Base-by-base conservation (phyloP, 2,797 vertebrate genomes). In the Spinibarbus caldwelli region DNA sequence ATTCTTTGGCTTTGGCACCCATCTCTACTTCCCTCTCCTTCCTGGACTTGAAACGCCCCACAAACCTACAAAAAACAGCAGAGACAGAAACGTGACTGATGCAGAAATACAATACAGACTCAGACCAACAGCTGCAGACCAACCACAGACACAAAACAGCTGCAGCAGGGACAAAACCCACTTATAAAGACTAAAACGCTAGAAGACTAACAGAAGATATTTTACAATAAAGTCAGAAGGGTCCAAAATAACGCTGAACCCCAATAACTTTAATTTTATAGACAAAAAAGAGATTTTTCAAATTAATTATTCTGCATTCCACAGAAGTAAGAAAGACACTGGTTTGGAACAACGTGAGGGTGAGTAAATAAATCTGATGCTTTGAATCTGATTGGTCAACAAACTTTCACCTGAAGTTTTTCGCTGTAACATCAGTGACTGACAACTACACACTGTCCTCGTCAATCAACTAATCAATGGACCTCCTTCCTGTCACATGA, bases 1-100 rank as follows among this genome's bases (percentile, higher is more conserved):
- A 99, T 83, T 99, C 98, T 90, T 99, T 99, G 8, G 98, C 98
- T 94, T 99, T 99, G 91, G 98, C 98, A 38, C 98, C 98, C 64
- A 99, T 93, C 85, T 99, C 98, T 31, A 97, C 97, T 92, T 99
- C 98, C 23, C 98, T 94, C 76, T 99, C 98, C 89, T 99, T 99
- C 57, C 98, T 96, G 89, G 98, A 99, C 89, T 99, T 99, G 93
- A 99, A 99, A 87, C 98, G 96, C 68, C 98, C 98, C 86, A 99
- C 98, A 90, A 99, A 99, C 89, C 98, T 99, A 89, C 45, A 88
- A 54, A 34, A 26, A 88, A 91, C 76, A 85, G 8, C 11, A 36
- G 64, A 57, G 38, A 57, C 26, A 80, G 36, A 85, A 62, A 87
- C 83, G 62, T 75, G n/a, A 67, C 72, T 85, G 62, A 49, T 34